Conservation (phyloP, 2,888 invertebrate species). For the Megamerina dolium region DNA sequence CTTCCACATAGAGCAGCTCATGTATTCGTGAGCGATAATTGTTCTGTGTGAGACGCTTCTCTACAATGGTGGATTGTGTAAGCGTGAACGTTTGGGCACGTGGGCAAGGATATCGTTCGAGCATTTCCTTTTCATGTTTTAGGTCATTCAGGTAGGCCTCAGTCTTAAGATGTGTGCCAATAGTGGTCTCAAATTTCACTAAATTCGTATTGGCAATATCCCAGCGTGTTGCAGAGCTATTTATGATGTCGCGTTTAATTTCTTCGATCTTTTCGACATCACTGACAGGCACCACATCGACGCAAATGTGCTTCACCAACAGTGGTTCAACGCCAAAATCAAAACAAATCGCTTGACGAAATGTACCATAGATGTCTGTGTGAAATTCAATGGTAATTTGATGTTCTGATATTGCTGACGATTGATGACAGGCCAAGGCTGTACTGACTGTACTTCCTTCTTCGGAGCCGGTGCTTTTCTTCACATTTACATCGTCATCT, state of each 20-base stretch:
- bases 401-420: conserved; percentile 42
- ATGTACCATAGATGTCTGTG: conserved; percentile 69
- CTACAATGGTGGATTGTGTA: conserved; percentile 62
- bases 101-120: conserved; percentile 62
- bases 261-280: conserved; percentile 61
- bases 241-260: conserved; percentile 58
- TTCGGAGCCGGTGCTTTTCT: conserved; percentile 1
- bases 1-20: conserved; percentile 69
- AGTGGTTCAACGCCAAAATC: conserved; percentile 64
- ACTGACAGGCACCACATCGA: conserved; percentile 67
- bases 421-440: too few species aligned
- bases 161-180: conserved; percentile 52
- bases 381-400: conserved; percentile 56
- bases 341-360: conserved; percentile 70
- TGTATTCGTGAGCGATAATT: conserved; percentile 71
- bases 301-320: conserved; percentile 62
- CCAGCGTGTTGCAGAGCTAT: conserved; percentile 60
- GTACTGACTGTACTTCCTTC: neutral
- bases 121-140: conserved; percentile 54
- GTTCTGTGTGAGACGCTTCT: conserved; percentile 57
- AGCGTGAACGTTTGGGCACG: conserved; percentile 60
- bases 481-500: conserved; percentile 14
- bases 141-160: conserved; percentile 48
- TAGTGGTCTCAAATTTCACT: conserved; percentile 54
- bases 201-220: conserved; percentile 54